Base-by-base conservation (phyloP, 2,888 invertebrate genomes). In the Coremacera marginata region DNA sequence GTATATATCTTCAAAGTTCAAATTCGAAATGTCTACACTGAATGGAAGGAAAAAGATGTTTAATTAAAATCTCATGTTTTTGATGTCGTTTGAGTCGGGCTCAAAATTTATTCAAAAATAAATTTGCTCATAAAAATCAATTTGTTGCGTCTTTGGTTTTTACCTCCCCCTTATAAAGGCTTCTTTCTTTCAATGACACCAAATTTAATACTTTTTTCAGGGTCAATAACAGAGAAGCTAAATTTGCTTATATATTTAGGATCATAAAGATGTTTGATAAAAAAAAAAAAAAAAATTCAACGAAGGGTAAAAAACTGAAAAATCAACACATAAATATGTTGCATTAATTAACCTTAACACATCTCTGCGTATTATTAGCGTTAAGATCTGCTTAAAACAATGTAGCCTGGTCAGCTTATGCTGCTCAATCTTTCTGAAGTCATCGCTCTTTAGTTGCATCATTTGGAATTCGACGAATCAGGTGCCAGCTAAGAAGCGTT, bases 31-130 rank as follows among this genome's bases (percentile, higher is more conserved):
- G 31, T 16, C 55, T 4, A 19, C 9, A 51, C 34, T 44, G 44
- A 3, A 2, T 44, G 44, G 44, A 44, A 3, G 22, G 27, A 25
- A 73, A 44, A 49, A 25, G 8, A 16, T 27, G 31, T 31, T 31
- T 31, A 74, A 74, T 74, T 74, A 55, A 19, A 27, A 19, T 74
- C 19, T 65, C 60, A 49, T 52, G 70, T 65, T 65, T 74, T 65
- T 60, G 3, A 19, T 62, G 37, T 22, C 37, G 3, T 60, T 72
- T 62, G 62, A 60, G 63, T 31, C 49, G 11, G n/a, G 52, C 71
- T 75, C 55, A 60, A 71, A 75, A 71, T 60, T 70, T 75, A 77
- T 77, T 70, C 63, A 71, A 78, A 77, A 68, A 62, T 63, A 68
- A 31, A 68, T 75, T 68, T 68, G 57, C 67, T 22, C 44, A 71